These are phyloP conservation scores for Atlantisia rogersi DNA, from an alignment of 2,113 vertebrate species.

Conservation along the genomic window DNA sequence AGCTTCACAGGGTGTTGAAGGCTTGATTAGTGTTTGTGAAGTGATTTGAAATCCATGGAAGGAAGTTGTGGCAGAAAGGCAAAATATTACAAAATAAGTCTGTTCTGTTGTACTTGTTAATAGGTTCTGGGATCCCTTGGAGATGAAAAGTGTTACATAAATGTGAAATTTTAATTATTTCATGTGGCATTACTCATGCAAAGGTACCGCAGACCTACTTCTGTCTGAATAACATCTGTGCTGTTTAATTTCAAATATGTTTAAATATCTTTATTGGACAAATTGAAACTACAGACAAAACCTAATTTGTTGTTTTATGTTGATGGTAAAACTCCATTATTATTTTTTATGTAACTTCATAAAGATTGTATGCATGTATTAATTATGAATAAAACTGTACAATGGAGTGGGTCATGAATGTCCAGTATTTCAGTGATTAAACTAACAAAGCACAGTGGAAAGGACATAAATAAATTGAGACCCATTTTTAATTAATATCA, in stretches of 20 bases:
- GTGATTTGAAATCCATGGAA: not conserved
- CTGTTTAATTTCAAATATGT: slow-evolving; percentile 21
- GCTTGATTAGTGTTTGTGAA: not conserved
- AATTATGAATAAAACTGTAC: slow-evolving; percentile 16
- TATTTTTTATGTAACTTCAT: slow-evolving; percentile 38
- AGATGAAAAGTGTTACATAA: slow-evolving; percentile 32
- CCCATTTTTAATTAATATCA: slow-evolving; percentile 17
- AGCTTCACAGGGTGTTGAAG: not conserved
- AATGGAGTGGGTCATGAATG: not conserved
- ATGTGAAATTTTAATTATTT: slow-evolving; percentile 34
- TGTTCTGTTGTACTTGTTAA: not conserved
- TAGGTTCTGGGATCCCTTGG: not conserved
- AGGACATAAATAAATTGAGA: not conserved
- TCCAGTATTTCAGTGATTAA: slow-evolving; percentile 21
- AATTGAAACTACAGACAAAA: slow-evolving; percentile 40
- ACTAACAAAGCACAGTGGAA: slow-evolving; percentile 43
- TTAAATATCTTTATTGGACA: slow-evolving; percentile 22
- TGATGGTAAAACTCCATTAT: not conserved
- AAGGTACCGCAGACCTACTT: not conserved
- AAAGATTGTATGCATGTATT: not conserved
- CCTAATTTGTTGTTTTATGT: slow-evolving; percentile 46
- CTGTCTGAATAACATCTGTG: slow-evolving; percentile 4
- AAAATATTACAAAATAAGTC: slow-evolving; percentile 6
- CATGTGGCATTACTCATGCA: not conserved
- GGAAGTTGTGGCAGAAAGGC: not conserved